Percentiles rank a stretch among this genome's conserved stretches.
phyloP scores from a whole-genome alignment of 37 sponge, comb jelly and placozoan species.

The Dysidea cf. avara region DNA sequence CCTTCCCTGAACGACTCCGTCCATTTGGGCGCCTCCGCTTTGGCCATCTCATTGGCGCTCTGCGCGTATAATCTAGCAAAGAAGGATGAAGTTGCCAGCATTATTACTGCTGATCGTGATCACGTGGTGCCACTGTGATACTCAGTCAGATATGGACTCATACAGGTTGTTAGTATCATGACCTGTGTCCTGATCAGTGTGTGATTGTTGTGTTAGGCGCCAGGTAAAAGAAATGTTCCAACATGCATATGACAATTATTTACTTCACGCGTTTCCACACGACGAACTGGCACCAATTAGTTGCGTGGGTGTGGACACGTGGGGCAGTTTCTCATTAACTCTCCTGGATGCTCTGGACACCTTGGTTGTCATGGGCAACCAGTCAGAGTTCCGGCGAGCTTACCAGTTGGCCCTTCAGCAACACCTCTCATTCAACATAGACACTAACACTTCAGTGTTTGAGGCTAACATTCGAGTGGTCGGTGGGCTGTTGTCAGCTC shows the following conservation, averaged over 20 bases:
- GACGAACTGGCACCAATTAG: conserved; percentile 71
- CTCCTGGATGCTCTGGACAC: conserved; percentile 75
- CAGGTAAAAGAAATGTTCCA: conserved; percentile 73
- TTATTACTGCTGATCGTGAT: no score
- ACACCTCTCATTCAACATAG: conserved; percentile 34
- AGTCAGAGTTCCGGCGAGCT: conserved; percentile 40
- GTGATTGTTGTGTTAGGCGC: conserved; percentile 10
- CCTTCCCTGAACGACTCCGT: no score
- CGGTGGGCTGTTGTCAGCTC: conserved; percentile 73
- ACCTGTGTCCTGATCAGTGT: no score
- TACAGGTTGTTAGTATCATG: no score
- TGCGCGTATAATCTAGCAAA: no score
- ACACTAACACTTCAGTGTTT: conserved; percentile 70
- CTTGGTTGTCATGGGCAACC: conserved; percentile 57
- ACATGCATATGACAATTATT: conserved; percentile 77
- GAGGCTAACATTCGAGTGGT: conserved; percentile 82
- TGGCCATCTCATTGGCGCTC: no score
- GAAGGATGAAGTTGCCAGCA: no score
- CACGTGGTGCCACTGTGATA: no score
- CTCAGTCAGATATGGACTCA: no score
- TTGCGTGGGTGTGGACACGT: conserved; percentile 65
- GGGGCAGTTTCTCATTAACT: conserved; percentile 78
- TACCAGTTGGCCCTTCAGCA: conserved; percentile 14
- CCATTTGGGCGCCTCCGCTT: no score
- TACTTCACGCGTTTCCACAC: conserved; percentile 65